Base-by-base conservation (phyloP, 2,797 vertebrate genomes). In the Diplodus sargus region DNA sequence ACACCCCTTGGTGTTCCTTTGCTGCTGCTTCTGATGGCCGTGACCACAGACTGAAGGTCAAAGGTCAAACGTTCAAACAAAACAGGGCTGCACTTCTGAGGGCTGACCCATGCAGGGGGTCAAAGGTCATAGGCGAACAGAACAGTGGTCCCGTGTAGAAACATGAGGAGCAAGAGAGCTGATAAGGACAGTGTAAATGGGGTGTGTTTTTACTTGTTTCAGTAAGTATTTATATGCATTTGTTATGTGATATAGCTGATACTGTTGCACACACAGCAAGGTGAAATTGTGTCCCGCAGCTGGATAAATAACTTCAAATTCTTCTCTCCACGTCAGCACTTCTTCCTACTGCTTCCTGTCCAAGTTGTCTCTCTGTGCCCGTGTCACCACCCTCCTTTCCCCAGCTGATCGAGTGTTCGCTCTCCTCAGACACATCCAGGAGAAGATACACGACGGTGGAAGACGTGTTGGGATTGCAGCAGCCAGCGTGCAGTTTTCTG, bases 11-110 rank as follows among this genome's bases (percentile, higher is more conserved):
- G n/a, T n/a, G 62, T 68, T 85, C n/a, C 23, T 78, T 61, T 85
- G 65, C 43, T 67, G 62, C 79, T 81, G 77, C 80, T 83, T 45
- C 87, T 72, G 70, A 74, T 73, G 72, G 71, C 60, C 62, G 47
- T 73, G 61, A 85, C 72, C 69, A 62, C 64, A 71, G 73, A 78
- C 49, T 66, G 10, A 67, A 68, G 73, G 77, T 74, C 73, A 82
- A 57, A 84, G 82, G 80, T 77, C 72, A 79, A 47, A 70, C 20
- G 74, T 53, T 85, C 59, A 84, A 83, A 84, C 81, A 85, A 87
- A 90, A 90, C 77, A 90, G 25, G 42, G 67, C 59, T 80, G 64
- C 62, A 28, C 66, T 66, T 86, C 61, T 80, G 77, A 87, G 22
- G 56, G 16, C 25, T 64, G 59, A 77, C 58, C 54, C 57, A 78